Base-by-base conservation (phyloP, 2,113 vertebrate species). In the Chlamydotis undulata region DNA sequence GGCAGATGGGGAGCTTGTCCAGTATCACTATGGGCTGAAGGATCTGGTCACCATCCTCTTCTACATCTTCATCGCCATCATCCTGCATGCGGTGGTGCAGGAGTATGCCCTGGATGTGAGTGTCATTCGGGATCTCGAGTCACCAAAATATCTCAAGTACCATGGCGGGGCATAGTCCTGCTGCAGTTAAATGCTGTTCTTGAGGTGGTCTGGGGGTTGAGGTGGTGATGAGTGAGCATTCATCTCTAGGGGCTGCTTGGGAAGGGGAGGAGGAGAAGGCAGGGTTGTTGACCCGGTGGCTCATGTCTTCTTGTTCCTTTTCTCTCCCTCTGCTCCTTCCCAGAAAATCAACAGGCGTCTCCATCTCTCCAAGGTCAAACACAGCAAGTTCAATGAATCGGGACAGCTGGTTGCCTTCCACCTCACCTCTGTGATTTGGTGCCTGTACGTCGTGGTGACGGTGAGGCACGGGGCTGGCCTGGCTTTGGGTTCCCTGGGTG, bases 301-400 rank as follows among this genome's bases (percentile, higher is more conserved):
- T 97, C n/a, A 91, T 8, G 6, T 73, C 64, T 60, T 71, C 16
- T 57, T 57, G 21, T 82, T 61, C 17, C 17, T 89, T 60, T 23
- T 91, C 79, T 87, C 21, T 84, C 57, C n/a, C 5, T 85, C 78
- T 81, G 77, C 67, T 43, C 13, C 19, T 55, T 59, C 86, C 41
- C 95, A 99, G 99, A 99, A 99, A 98, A 98, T 99, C 94, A 99
- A 98, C 98, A 98, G 99, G 79, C 98, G 99, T n/a, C 99, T 99
- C 83, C 99, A 99, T 95, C 99, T 99, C 75, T 99, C 99, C 75
- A 99, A 99, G 96, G 99, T 99, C 96, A 99, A 99, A 89, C 99
- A 99, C 94, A 99, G 98, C 89, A 99, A 99, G 97, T 99, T 99
- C 93, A 99, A 99, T 25, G 99, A 99, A 91, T 99, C 99, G 4